Evolutionary conservation across 2,888 invertebrate species (phyloP), one percentile per base, ranked within the genome.

Genomic region (Odontothrips loti): DNA sequence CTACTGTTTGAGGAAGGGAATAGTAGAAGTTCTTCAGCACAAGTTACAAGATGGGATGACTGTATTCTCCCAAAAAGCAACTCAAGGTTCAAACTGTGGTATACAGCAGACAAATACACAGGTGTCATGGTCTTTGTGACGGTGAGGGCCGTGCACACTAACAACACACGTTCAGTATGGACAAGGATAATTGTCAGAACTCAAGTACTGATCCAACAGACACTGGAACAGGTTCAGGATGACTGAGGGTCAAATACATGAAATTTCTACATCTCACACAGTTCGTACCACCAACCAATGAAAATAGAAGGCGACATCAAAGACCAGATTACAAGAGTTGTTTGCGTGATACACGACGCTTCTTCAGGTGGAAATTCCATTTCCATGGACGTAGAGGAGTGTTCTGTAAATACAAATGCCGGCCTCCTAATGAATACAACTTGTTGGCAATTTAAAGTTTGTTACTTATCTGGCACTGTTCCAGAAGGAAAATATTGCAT

Each of bases 291-390:
- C 68, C 68, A 75, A 75, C 68, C 68, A n/a, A 75, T 75, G 23
- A 75, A 75, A 75, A 75, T 27, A 75, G 68, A 27, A 27, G 68
- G 68, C 27, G 27, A 27, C 68, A 75, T 11, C 68, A 75, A 75
- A 75, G 68, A 23, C 68, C 23, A 23, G 10, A 23, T 75, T 75
- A 75, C 27, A 75, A 75, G 68, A 75, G 68, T 27, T 75, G 68
- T 75, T 75, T 75, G 23, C 68, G 68, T 10, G 68, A 75, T 12
- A 75, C 12, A 4, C 68, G 68, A 27, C 68, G 68, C 12, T 75
- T 75, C 68, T 75, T 75, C 68, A 75, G 27, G 27, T 75, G 68
- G 12, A 75, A 75, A 75, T 75, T 75, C 68, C 68, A 75, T 27
- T 75, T 75, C 68, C 68, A 75, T 0, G 68, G 68, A 75, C 68